Evolutionary conservation across 2,888 invertebrate genomes (phyloP).

Genomic region (Melanotus villosus): DNA sequence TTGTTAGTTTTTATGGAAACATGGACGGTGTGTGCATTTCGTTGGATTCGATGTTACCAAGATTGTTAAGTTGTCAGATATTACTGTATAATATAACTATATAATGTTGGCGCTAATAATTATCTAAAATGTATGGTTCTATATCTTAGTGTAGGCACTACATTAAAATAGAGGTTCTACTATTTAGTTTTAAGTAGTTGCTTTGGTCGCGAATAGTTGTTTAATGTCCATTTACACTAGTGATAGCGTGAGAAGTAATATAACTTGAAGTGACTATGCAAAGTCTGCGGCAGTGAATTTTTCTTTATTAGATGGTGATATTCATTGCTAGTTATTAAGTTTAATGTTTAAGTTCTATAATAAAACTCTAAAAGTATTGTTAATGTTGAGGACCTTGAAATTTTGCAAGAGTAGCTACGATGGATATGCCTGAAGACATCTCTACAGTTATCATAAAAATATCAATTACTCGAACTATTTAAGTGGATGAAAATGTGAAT

Average conservation of each 20-base stretch:
- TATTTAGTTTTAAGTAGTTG: slow-evolving; percentile 25
- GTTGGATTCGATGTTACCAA: too few relatives aligned
- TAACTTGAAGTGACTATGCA: too few relatives aligned
- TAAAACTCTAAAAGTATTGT: too few relatives aligned
- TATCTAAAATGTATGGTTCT: slow-evolving; percentile 26
- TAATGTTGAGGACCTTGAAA: background rate
- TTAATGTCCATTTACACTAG: slow-evolving; percentile 33
- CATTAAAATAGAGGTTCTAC: slow-evolving; percentile 15
- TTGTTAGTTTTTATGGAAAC: too few relatives aligned
- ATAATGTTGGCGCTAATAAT: slow-evolving; percentile 7
- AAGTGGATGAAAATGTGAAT: slow-evolving; percentile 7
- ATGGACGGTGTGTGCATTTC: too few relatives aligned
- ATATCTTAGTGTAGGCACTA: slow-evolving; percentile 24
- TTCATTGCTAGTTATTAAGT: background rate
- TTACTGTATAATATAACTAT: background rate
- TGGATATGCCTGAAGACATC: background rate
- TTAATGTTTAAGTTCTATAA: too few relatives aligned
- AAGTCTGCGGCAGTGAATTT: background rate
- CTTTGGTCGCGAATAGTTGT: slow-evolving; percentile 23
- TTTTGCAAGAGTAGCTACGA: slow-evolving; percentile 16
- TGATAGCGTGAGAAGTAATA: background rate
- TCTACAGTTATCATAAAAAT: background rate
- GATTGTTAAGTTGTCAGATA: slow-evolving; percentile 19
- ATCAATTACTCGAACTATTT: slow-evolving; percentile 3
- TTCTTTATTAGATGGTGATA: too few relatives aligned